Base-by-base conservation (phyloP, 2,113 vertebrate species). In the Cheilinus undulatus region DNA sequence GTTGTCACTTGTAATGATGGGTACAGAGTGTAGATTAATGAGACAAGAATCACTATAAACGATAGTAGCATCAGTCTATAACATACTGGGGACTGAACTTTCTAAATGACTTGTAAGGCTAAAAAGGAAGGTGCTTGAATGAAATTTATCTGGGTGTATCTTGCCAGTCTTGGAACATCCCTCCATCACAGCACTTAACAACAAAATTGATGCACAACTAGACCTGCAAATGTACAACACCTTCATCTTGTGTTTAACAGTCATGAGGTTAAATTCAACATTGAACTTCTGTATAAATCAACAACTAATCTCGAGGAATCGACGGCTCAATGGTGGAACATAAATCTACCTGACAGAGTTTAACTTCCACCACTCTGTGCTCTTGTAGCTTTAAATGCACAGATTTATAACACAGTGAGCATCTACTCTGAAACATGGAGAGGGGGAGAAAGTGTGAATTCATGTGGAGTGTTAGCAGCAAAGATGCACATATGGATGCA, bases 281-380 rank as follows among this genome's bases (percentile, higher is more conserved):
- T 17, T 67, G 28, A 75, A 27, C 27, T 30, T 1, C 22, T 13
- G 11, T 13, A 57, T 61, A 30, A 60, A 76, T 76, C 56, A 75
- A 6, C 9, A 23, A 14, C 62, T 22, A 13, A 12, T 28, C 38
- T 20, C 27, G 52, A 20, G 58, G 4, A 63, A 28, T 32, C 45
- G 32, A 38, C 58, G 30, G 28, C 48, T 17, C 49, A 11, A 28
- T 7, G 22, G 54, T 14, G 61, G 34, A 14, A 20, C 43, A 62
- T 67, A 50, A 66, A 69, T 74, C 64, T 40, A 40, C 45, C 50
- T 27, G 63, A 63, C 40, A 38, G 52, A 66, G 20, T n/a, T 11
- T 46, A 20, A 70, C 51, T 66, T 24, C 61, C n/a, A 61, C 43
- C 40, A 28, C 30, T 70, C 46, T 22, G 15, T 19, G 36, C 34